Evolutionary conservation across 2,888 invertebrate genomes (phyloP), one percentile per base, ranked within the genome.

Genomic region (Palloptera scutellata): DNA sequence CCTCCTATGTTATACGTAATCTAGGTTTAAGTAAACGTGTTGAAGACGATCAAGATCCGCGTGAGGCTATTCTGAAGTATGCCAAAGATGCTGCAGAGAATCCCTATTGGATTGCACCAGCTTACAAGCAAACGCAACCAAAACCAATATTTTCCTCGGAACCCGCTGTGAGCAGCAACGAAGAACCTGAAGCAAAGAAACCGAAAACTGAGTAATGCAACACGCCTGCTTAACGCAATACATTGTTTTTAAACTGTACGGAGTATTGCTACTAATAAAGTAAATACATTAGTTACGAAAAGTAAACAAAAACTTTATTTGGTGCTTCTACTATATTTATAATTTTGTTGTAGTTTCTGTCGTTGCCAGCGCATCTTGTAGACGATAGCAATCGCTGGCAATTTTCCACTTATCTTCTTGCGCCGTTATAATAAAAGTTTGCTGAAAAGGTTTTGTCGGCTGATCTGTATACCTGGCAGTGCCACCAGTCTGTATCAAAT

Each of bases 71-170:
- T 74, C 86, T 98, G 67, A 93, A 96, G 74, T 97, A 91, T 83
- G 98, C 98, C 0, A 95, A 97, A 80, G 96, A 96, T 1, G 98
- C 97, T 0, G 97, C 90, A 60, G 95, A 97, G 80, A 95, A 98
- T 87, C 98, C 98, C 0, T 97, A 96, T 81, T 98, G 97, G 97
- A 94, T 96, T 48, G 91, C 96, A 0, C 96, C 96, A 0, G 96
- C 96, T 0, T 96, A 96, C 79, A 89, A 91, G 60, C 92, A 91
- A 78, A 96, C 95, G 0, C 97, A 97, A 77, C 97, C 97, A 0
- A 89, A 89, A 74, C 88, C 92, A 0, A 92, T 96, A 69, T 94
- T 95, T 77, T 91, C 91, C 67, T 55, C 68, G 9, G 54, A 45
- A 13, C 19, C 70, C 8, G 9, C 63, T 0, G 68, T 63, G 6